Evolutionary conservation across 2,797 vertebrate genomes (phyloP).

Genomic region (Podarcis lilfordi): DNA sequence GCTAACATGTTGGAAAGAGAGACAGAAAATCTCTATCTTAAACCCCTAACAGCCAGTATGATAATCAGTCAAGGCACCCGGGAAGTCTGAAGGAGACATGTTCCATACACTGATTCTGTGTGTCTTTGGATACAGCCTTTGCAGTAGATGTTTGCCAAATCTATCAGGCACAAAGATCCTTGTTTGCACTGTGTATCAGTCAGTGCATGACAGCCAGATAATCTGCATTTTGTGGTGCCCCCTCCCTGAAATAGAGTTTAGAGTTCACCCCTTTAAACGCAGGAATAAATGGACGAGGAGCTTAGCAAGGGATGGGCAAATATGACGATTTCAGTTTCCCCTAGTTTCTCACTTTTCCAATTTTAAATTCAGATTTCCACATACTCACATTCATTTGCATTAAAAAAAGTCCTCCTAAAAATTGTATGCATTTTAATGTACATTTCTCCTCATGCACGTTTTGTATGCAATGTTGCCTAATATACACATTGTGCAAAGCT

Average conservation of each 20-base stretch:
- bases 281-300: not conserved
- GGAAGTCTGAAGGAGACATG: not conserved
- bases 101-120: not conserved
- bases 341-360: too few species aligned
- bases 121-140: not conserved
- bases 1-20: slow-evolving; percentile 20
- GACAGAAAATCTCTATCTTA: not conserved
- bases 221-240: not conserved
- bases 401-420: too few species aligned
- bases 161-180: not conserved
- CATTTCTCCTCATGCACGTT: too few species aligned
- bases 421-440: too few species aligned
- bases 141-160: not conserved
- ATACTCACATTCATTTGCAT: too few species aligned
- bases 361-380: too few species aligned
- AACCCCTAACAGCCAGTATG: not conserved
- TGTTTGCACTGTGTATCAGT: not conserved
- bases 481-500: too few species aligned
- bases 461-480: too few species aligned
- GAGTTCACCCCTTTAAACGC: not conserved
- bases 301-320: too few species aligned
- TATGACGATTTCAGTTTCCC: too few species aligned
- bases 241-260: not conserved
- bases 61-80: not conserved
- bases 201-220: not conserved